Percentiles rank a stretch among this genome's conserved stretches.
Evolutionary conservation across 1,140 invertebrate species (phyloP).

Genomic region (Lutraria rhynchaena): DNA sequence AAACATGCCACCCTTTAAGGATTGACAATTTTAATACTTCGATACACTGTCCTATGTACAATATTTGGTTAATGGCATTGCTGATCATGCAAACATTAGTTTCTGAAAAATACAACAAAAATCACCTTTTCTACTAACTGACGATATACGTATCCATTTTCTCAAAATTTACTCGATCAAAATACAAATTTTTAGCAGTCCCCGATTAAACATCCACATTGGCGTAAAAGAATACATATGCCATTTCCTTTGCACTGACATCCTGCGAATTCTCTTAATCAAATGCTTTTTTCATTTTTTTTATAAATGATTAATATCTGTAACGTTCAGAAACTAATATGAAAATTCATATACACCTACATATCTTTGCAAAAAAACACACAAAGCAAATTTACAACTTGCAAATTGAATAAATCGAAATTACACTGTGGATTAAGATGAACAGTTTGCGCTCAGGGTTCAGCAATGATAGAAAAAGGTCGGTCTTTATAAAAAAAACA

Average conservation of each 20-base stretch:
- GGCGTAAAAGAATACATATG: not conserved
- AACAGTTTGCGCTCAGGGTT: too few relatives aligned
- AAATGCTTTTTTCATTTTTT: not conserved
- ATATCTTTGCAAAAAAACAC: not conserved
- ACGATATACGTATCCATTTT: not conserved
- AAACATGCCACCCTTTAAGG: not conserved
- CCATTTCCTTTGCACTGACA: not conserved
- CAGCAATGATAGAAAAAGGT: too few relatives aligned
- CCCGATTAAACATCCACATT: not conserved
- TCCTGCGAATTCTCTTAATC: not conserved
- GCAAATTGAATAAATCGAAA: slow-evolving; percentile 1
- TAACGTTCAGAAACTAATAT: not conserved
- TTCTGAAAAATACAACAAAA: not conserved
- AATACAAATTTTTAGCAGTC: too few relatives aligned
- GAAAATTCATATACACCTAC: not conserved
- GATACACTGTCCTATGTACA: slow-evolving; percentile 33
- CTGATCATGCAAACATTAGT: not conserved
- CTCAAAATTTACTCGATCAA: not conserved
- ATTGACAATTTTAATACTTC: slow-evolving; percentile 13
- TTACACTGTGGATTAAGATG: too few relatives aligned
- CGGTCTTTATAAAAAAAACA: too few relatives aligned
- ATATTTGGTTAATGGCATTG: slow-evolving; percentile 2
- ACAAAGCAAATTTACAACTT: slow-evolving; percentile 39
- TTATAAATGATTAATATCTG: not conserved
- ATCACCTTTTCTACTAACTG: not conserved